Conservation (phyloP, 2,797 vertebrate genomes). For the Enteromius thamalakanensis region DNA sequence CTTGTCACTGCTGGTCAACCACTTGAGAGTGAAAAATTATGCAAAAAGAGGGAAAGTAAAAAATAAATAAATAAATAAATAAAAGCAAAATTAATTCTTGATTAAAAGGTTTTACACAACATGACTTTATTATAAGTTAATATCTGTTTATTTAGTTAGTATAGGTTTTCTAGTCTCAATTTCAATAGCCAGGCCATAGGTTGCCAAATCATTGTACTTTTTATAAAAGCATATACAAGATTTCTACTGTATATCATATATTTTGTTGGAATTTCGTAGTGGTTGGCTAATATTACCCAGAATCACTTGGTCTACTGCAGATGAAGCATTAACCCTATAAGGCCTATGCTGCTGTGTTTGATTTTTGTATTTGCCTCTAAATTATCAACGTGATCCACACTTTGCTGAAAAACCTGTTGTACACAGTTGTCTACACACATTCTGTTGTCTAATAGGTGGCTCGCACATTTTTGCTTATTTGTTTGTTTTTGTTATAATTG, state of each 20-base stretch:
- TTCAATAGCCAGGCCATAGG: not conserved
- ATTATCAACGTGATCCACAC: not conserved
- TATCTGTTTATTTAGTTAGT: not conserved
- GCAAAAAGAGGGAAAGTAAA: not conserved
- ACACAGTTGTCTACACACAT: not conserved
- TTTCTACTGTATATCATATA: not conserved
- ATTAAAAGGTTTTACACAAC: not conserved
- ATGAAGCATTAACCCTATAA: not conserved
- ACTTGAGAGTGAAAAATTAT: constrained; percentile 36
- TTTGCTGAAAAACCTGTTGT: not conserved
- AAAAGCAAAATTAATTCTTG: constrained; percentile 14
- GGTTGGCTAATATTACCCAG: not conserved
- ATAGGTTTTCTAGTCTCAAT: not conserved
- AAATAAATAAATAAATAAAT: not conserved
- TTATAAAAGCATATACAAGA: not conserved
- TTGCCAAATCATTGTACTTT: not conserved
- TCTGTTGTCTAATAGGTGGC: not conserved
- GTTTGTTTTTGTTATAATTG: not conserved
- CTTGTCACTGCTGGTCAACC: constrained; percentile 54
- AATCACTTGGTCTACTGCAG: not conserved
- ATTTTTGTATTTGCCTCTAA: not conserved
- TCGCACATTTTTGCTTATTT: not conserved
- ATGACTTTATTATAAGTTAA: not conserved
- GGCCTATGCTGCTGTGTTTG: not conserved
- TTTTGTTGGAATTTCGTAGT: not conserved